phyloP scores from a whole-genome alignment of 2,888 invertebrate species.

The Drosophila putrida region DNA sequence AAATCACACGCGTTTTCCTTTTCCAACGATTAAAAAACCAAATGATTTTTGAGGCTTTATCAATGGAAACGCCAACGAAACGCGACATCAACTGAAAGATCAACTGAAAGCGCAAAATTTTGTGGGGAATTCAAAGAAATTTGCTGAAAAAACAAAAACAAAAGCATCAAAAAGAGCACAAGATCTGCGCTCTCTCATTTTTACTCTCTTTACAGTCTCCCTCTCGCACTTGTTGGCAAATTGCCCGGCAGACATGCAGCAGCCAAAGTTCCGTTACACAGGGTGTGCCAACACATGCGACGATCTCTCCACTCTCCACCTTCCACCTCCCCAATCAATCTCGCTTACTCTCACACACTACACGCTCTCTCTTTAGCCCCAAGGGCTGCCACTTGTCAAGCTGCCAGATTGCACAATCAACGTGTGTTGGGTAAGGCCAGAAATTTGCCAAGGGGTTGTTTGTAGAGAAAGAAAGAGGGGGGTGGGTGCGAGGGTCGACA shows the following conservation, averaged over 20 bases:
- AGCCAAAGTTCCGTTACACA: conserved; percentile 65
- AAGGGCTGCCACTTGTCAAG: conserved; percentile 69
- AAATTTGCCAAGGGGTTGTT: conserved; percentile 29
- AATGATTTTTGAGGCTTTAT: conserved; percentile 57
- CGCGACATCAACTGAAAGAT: conserved; percentile 75
- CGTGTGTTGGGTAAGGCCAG: conserved; percentile 66
- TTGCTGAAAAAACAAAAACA: conserved; percentile 24
- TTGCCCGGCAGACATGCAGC: conserved; percentile 70
- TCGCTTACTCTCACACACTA: neutral
- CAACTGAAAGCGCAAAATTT: conserved; percentile 41
- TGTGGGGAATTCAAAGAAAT: conserved; percentile 38
- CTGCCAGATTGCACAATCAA: conserved; percentile 69
- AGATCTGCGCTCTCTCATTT: conserved; percentile 13
- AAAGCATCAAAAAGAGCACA: conserved; percentile 2
- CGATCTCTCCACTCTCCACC: conserved; percentile 1
- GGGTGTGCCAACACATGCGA: conserved; percentile 45
- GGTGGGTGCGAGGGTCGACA: neutral
- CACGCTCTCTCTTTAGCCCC: conserved; percentile 15
- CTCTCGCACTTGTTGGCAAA: conserved; percentile 50
- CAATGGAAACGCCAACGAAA: conserved; percentile 61
- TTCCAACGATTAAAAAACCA: conserved; percentile 3
- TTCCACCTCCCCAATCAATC: neutral
- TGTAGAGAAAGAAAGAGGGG: neutral
- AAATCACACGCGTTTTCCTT: conserved; percentile 32
- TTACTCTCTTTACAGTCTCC: conserved; percentile 10